Conservation (phyloP, 1,140 invertebrate species). For the Scaptomyza montana region DNA sequence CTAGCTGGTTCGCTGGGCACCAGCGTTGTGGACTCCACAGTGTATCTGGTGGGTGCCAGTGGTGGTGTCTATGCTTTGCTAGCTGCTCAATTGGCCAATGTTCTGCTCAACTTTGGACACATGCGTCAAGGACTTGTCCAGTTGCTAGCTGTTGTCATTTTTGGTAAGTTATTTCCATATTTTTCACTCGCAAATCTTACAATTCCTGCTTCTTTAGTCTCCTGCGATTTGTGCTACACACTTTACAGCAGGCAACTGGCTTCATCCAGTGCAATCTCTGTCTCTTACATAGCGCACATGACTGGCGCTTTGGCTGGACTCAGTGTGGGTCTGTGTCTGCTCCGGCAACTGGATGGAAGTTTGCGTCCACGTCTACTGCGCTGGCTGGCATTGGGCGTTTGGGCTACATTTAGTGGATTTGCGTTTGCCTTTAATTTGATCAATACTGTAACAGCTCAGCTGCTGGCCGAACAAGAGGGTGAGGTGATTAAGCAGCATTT, state of each 20-base stretch:
- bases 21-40: conserved; percentile 96
- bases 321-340: conserved; percentile 93
- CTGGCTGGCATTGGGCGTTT: conserved; percentile 96
- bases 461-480: conserved; percentile 75
- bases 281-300: conserved; percentile 97
- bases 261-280: conserved; percentile 88
- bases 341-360: conserved; percentile 97
- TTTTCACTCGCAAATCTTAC: neutral
- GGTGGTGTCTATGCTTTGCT: conserved; percentile 97
- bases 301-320: conserved; percentile 95
- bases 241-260: conserved; percentile 94
- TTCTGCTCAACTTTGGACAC: conserved; percentile 96
- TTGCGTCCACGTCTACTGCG: conserved; percentile 95
- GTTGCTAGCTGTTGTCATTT: conserved; percentile 94
- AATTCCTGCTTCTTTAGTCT: conserved; percentile 86
- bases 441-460: conserved; percentile 86
- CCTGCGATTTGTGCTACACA: conserved; percentile 96
- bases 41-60: conserved; percentile 96
- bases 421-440: conserved; percentile 96
- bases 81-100: conserved; percentile 96
- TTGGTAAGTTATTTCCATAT: conserved; percentile 88
- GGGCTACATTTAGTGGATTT: conserved; percentile 95
- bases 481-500: conserved; percentile 77
- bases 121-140: conserved; percentile 97
- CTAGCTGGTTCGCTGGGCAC: conserved; percentile 95